phyloP scores from a whole-genome alignment of 1,140 invertebrate species.

The Eufriesea mexicana region DNA sequence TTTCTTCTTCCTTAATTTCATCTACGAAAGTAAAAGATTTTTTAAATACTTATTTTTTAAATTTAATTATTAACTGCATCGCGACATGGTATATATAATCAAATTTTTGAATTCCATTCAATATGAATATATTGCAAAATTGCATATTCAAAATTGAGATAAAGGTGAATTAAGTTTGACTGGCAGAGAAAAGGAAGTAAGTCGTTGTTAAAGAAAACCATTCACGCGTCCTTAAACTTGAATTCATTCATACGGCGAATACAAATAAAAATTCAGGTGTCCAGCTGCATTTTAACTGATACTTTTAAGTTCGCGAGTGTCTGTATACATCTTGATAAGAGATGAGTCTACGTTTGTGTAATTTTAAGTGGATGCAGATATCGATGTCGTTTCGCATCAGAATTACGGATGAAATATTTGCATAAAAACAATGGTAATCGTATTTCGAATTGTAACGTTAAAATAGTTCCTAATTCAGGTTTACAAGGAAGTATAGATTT shows the following conservation, averaged over 20 bases:
- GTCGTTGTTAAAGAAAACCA: not conserved
- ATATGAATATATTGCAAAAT: not conserved
- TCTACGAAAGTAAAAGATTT: not conserved
- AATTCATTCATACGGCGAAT: constrained; percentile 20
- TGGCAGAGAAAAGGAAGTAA: not conserved
- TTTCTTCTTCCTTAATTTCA: not conserved
- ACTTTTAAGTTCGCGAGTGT: not conserved
- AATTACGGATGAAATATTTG: not conserved
- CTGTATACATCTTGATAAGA: not conserved
- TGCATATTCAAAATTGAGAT: no score
- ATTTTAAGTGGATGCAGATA: not conserved
- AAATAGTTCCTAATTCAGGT: not conserved
- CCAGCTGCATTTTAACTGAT: constrained; percentile 11
- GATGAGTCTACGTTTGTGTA: not conserved
- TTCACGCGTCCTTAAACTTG: constrained; percentile 17
- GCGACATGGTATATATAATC: no score
- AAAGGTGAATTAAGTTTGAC: not conserved
- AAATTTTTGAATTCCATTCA: not conserved
- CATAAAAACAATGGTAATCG: not conserved
- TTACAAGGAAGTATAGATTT: not conserved
- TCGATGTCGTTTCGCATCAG: not conserved
- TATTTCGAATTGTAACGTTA: not conserved
- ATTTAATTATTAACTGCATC: no score
- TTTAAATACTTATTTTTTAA: not conserved
- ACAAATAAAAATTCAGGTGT: constrained; percentile 6